phyloP scores from a whole-genome alignment of 2,113 vertebrate species.

The Brachyistius frenatus region DNA sequence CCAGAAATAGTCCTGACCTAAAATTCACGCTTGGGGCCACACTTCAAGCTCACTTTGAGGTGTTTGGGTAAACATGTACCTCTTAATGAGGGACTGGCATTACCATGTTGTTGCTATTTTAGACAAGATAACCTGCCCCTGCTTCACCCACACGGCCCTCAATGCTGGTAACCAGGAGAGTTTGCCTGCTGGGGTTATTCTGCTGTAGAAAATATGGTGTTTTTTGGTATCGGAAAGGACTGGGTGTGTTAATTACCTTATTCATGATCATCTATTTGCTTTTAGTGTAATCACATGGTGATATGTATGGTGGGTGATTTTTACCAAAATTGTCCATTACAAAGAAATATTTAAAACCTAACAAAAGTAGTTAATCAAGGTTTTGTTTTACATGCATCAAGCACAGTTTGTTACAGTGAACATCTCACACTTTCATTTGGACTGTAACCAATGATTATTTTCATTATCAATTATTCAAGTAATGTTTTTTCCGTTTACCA shows the following conservation, averaged over 20 bases:
- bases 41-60: conserved; percentile 31
- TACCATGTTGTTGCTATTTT: conserved; percentile 46
- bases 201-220: not conserved
- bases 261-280: not conserved
- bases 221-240: not conserved
- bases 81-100: conserved; percentile 33
- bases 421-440: not conserved
- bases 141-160: not conserved
- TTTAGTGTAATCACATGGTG: not conserved
- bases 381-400: no score
- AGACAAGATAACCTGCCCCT: conserved; percentile 24
- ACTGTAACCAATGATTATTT: not conserved
- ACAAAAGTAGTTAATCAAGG: no score
- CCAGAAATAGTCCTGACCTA: conserved; percentile 38
- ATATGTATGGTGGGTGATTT: not conserved
- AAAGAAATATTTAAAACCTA: no score
- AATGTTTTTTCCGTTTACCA: not conserved
- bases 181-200: not conserved
- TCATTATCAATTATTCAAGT: no score
- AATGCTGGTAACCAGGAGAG: no score
- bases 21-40: conserved; percentile 8
- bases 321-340: not conserved
- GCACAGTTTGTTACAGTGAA: no score
- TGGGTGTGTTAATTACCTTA: not conserved
- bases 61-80: conserved; percentile 20